A percentile compares a stretch with the other conserved stretches of the same genome.
Conservation (phyloP, 2,888 invertebrate species). For the Xylota sylvarum region DNA sequence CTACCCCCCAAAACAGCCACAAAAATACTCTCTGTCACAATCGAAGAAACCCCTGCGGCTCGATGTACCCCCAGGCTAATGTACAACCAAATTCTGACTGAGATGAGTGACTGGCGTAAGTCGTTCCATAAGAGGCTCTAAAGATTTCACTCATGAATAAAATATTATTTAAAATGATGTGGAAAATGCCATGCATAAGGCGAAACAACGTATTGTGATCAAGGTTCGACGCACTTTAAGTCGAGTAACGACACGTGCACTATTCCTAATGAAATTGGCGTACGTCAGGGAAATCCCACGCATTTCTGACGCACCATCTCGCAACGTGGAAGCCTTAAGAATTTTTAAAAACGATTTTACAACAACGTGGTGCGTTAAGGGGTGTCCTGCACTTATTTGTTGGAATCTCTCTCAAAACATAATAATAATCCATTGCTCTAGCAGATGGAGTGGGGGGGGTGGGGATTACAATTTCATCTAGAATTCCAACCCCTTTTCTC, state of each 20-base stretch:
- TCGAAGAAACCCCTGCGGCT: constrained; percentile 17
- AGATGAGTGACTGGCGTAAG: constrained; percentile 67
- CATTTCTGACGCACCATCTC: constrained; percentile 15
- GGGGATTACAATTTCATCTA: constrained; percentile 46
- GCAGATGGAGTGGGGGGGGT: background rate
- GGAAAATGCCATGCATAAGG: constrained; percentile 60
- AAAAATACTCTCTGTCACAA: constrained; percentile 36
- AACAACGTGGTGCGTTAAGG: constrained; percentile 50
- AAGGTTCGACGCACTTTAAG: constrained; percentile 69
- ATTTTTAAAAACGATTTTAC: background rate
- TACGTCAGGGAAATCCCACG: constrained; percentile 63
- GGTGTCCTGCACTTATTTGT: constrained; percentile 18
- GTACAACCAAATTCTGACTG: constrained; percentile 41
- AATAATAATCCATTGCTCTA: constrained; percentile 44
- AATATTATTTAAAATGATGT: constrained; percentile 74
- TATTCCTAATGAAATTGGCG: constrained; percentile 69
- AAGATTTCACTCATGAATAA: constrained; percentile 75
- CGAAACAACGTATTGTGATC: constrained; percentile 9
- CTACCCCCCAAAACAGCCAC: constrained; percentile 36
- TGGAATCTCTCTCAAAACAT: constrained; percentile 23
- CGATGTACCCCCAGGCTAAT: constrained; percentile 53
- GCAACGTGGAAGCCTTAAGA: background rate
- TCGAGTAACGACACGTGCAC: constrained; percentile 74
- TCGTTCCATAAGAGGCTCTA: constrained; percentile 65
- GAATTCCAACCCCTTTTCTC: constrained; percentile 51